A percentile compares a stretch with the other conserved stretches of the same genome.
Conservation (phyloP, 2,797 vertebrate species). For the Xiphorhynchus erythropygius region DNA sequence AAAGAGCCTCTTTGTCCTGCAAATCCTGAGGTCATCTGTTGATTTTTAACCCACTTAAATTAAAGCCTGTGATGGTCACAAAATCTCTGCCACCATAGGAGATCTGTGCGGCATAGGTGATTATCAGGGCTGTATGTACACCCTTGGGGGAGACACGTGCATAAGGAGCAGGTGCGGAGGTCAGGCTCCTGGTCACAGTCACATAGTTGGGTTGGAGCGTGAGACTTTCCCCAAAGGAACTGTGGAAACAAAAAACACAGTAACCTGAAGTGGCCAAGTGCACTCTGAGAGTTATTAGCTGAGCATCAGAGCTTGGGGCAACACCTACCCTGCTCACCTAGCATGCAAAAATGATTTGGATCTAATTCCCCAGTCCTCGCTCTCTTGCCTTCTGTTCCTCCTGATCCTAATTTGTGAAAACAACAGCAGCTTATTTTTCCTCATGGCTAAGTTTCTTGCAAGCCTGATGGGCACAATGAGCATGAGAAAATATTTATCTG, state of each 20-base stretch:
- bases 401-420: not conserved
- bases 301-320: not conserved
- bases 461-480: not conserved
- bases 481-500: not conserved
- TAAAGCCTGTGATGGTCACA: not conserved
- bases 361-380: not conserved
- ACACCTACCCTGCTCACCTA: not conserved
- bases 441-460: not conserved
- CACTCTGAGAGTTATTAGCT: not conserved
- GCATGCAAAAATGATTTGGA: not conserved
- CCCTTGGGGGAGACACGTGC: not conserved
- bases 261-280: rapidly evolving
- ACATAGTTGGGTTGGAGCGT: not conserved
- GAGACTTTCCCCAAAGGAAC: not conserved
- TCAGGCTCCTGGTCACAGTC: not conserved
- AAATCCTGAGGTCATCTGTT: not conserved
- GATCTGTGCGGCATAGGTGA: not conserved
- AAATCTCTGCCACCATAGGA: not conserved
- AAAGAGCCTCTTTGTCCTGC: not conserved
- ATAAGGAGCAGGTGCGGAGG: not conserved
- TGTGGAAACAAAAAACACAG: not conserved
- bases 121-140: not conserved
- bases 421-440: not conserved
- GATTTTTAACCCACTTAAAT: not conserved
- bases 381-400: not conserved